phyloP scores from a whole-genome alignment of 2,797 vertebrate genomes.

The Tokudaia tokunoshimensis region DNA sequence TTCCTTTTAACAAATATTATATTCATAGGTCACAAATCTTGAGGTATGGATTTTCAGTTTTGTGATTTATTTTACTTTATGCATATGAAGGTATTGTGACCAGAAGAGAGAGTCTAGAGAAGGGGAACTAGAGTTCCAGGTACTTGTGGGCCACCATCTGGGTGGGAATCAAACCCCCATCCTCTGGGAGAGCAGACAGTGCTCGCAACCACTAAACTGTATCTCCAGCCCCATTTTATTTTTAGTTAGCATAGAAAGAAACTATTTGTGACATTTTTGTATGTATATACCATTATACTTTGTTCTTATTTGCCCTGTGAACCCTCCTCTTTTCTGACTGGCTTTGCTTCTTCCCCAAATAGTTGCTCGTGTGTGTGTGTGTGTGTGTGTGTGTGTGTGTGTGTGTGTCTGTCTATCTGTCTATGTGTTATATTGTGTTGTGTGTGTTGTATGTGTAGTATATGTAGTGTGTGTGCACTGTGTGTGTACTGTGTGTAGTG shows the following conservation, averaged over 20 bases:
- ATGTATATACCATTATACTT: neutral
- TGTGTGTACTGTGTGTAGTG: too few species aligned
- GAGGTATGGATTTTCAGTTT: slow-evolving; percentile 15
- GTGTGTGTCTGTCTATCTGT: too few species aligned
- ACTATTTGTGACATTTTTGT: neutral
- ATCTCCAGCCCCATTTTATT: neutral
- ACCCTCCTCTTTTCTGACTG: neutral
- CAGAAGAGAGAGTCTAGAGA: neutral
- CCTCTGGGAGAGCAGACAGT: neutral
- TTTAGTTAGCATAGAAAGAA: neutral
- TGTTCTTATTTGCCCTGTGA: neutral
- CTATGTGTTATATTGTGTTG: too few species aligned
- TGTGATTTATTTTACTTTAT: neutral
- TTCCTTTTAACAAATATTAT: slow-evolving; percentile 34
- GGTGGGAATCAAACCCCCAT: neutral
- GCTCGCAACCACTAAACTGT: neutral
- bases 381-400: too few species aligned
- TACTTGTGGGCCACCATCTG: neutral
- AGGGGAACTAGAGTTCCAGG: neutral
- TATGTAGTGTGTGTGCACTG: too few species aligned
- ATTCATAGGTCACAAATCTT: neutral
- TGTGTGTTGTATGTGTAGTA: too few species aligned
- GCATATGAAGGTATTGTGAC: neutral
- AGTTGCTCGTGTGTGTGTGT: too few species aligned
- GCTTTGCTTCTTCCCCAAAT: neutral